Percentiles rank a stretch among this genome's conserved stretches.
These are phyloP conservation scores for Tachina grossa DNA, from an alignment of 2,888 invertebrate species.

Conservation along the genomic window DNA sequence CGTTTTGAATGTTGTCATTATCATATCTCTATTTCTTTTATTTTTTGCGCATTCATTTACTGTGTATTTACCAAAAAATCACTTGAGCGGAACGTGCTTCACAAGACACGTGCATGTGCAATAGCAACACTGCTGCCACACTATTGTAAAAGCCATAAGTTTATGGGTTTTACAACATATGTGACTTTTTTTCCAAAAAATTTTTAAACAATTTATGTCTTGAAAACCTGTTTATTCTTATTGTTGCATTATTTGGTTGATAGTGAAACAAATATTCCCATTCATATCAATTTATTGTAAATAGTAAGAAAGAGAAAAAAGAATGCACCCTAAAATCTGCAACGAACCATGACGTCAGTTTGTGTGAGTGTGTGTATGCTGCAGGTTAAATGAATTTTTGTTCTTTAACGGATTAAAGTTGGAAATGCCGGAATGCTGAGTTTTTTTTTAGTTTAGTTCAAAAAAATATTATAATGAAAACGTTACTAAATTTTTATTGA, in stretches of 20 bases:
- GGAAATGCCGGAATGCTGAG: not conserved
- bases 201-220: not conserved
- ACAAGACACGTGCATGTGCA: slow-evolving; percentile 50
- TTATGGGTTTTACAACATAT: slow-evolving; percentile 64
- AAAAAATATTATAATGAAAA: not conserved
- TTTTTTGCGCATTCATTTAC: not conserved
- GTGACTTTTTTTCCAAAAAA: slow-evolving; percentile 54
- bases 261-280: slow-evolving; percentile 31
- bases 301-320: slow-evolving; percentile 6
- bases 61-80: not conserved
- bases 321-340: slow-evolving; percentile 53
- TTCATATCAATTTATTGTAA: slow-evolving; percentile 54
- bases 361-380: slow-evolving; percentile 46
- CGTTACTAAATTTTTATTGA: too few relatives aligned
- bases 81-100: slow-evolving; percentile 52
- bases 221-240: not conserved
- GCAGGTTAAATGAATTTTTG: slow-evolving; percentile 42
- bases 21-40: not conserved
- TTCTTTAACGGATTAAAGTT: not conserved
- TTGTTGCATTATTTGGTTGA: slow-evolving; percentile 55
- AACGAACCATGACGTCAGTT: slow-evolving; percentile 51
- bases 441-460: not conserved
- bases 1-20: slow-evolving; percentile 13
- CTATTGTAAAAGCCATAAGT: not conserved
- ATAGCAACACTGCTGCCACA: not conserved